Base-by-base conservation (phyloP, 1,140 invertebrate species). In the Drosophila ambigua region DNA sequence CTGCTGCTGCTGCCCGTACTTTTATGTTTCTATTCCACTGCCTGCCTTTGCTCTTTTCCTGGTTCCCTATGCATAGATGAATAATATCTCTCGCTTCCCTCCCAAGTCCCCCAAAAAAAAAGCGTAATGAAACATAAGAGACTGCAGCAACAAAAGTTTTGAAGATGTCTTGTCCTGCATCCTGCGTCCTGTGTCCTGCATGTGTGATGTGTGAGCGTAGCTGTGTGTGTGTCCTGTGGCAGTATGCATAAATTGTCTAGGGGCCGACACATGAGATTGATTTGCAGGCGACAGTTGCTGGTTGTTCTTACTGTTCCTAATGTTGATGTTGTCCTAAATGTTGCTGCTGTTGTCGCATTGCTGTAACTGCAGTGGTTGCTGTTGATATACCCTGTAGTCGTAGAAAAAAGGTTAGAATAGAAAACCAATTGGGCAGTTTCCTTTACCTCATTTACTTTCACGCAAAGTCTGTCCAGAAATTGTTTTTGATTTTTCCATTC, bases 261-360 rank as follows among this genome's bases (percentile, higher is more conserved):
- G 41, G 55, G 59, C 61, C 49, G 77, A 81, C 82, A 85, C 63
- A 72, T 76, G 79, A 88, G 82, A 87, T 87, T 87, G 82, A 87
- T 87, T 87, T 87, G 82, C 82, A 87, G 85, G 82, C 79, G 82
- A 87, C 82, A 82, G 82, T 85, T 85, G 67, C 67, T 69, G 52
- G 26, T 68, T 49, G 43, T 39, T 66, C 49, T 49, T 69, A 20
- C n/a, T 53, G 63, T 31, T 66, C 23, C 63, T 65, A 66, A 66
- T 66, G 63, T 65, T 65, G 63, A 65, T 65, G 65, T 69, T 69
- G 20, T 49, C 15, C 59, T 23, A 41, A 52, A 48, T 35, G 60
- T 45, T 41, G 61, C 45, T 69, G 61, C 53, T 16, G 53, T 59
- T 50, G 7, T 43, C 31, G 39, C 45, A 13, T 39, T 68, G 49